phyloP scores from a whole-genome alignment of 2,888 invertebrate species.

The Nomada ferruginata region DNA sequence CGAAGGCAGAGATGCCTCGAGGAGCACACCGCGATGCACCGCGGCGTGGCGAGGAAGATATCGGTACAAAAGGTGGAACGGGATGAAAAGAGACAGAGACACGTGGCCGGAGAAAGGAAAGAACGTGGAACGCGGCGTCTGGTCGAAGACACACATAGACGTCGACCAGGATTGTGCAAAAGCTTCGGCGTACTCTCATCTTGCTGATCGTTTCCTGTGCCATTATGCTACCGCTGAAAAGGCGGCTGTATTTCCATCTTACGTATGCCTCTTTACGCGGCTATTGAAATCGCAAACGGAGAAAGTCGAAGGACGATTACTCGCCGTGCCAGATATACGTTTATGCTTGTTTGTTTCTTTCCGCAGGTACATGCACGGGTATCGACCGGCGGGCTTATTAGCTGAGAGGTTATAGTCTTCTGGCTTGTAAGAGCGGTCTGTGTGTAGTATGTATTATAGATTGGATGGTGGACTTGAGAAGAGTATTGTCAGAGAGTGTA shows the following conservation, averaged over 20 bases:
- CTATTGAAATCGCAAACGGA: conserved; percentile 69
- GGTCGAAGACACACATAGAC: conserved; percentile 49
- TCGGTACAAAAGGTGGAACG: background rate
- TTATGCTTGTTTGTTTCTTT: conserved; percentile 17
- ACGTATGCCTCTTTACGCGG: conserved; percentile 44
- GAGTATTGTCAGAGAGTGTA: background rate
- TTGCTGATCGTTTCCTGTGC: conserved; percentile 68
- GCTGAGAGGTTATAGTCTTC: background rate
- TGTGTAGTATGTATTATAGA: background rate
- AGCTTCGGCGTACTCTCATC: conserved; percentile 61
- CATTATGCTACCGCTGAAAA: conserved; percentile 65
- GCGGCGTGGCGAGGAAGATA: background rate
- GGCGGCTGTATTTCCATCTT: conserved; percentile 44
- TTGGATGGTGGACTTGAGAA: background rate
- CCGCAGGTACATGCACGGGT: conserved; percentile 15
- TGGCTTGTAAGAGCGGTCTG: background rate
- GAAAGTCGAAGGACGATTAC: conserved; percentile 63
- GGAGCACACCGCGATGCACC: conserved; percentile 19
- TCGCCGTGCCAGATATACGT: conserved; percentile 1
- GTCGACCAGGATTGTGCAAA: conserved; percentile 67
- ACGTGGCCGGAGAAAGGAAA: conserved; percentile 61
- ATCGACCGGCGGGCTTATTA: conserved; percentile 25
- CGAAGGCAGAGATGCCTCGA: conserved; percentile 53
- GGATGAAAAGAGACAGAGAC: conserved; percentile 35
- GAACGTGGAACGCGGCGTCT: conserved; percentile 45